phyloP scores from a whole-genome alignment of 2,113 vertebrate genomes.

The Engystomops pustulosus region DNA sequence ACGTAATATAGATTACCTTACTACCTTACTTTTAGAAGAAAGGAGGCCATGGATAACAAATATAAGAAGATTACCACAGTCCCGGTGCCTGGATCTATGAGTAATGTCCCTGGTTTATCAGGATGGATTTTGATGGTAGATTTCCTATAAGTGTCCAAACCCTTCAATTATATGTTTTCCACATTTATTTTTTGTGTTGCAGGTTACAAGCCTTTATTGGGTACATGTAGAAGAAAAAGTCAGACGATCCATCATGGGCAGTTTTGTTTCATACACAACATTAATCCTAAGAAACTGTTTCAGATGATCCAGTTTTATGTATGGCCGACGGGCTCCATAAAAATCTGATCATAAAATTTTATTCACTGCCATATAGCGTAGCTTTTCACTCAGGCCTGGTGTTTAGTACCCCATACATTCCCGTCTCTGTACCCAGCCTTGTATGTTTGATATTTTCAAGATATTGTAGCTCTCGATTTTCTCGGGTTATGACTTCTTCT shows the following conservation, averaged over 20 bases:
- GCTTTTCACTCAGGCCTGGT: neutral
- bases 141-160: no score
- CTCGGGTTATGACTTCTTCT: neutral
- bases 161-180: neutral
- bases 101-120: no score
- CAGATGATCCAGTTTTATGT: neutral
- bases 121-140: no score
- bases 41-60: no score
- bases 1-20: no score
- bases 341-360: conserved; percentile 2
- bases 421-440: neutral
- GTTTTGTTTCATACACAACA: neutral
- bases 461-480: neutral
- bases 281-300: neutral
- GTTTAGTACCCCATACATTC: neutral
- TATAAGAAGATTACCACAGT: no score
- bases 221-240: neutral
- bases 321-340: neutral
- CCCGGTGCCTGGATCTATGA: no score
- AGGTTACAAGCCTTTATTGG: neutral
- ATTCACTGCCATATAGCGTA: neutral
- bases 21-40: no score
- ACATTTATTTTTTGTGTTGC: neutral
- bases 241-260: neutral
- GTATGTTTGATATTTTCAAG: neutral